Base-by-base conservation (phyloP, 2,888 invertebrate genomes). In the Drosophila kokeensis region DNA sequence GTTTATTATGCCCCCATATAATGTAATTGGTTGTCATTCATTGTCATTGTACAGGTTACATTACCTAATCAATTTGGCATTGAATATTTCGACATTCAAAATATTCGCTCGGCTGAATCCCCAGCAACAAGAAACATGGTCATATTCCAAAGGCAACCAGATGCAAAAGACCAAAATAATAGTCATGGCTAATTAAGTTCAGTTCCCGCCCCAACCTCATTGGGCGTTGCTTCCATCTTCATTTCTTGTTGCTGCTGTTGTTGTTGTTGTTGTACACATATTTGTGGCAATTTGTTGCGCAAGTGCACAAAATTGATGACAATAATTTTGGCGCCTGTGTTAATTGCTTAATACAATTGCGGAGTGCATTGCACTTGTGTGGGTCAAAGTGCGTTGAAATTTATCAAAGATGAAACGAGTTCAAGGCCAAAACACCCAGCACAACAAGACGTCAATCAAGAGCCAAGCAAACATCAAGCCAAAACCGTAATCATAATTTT, bases 321-420 rank as follows among this genome's bases (percentile, higher is more conserved):
- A 86, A 80, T 59, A 59, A 73, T 69, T 72, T 64, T 58, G 48
- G 73, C 66, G 76, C 68, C 72, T 54, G 76, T 57, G 79, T 36
- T 79, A 87, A 87, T 85, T 82, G 74, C 70, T 76, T 63, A 59
- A 38, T 60, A 53, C 32, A 79, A 67, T 76, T 73, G 49, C 65
- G 62, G 68, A 73, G 81, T 82, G 55, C 80, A 68, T 64, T 64
- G 65, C 76, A 60, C 67, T 62, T 38, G 52, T 34, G 24, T 36
- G n/a, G 38, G 36, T 34, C 57, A 64, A 76, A 82, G 64, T 82
- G 80, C 82, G 79, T 70, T 55, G 63, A 69, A 70, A 78, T 86
- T 71, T 63, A 83, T 87, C 80, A 85, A 68, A 75, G 52, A 73
- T 49, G 68, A 82, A 86, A 79, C 76, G 85, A 87, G 86, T 85